These are phyloP conservation scores for Phataginus tricuspis DNA, from an alignment of 2,797 vertebrate genomes.

Conservation along the genomic window DNA sequence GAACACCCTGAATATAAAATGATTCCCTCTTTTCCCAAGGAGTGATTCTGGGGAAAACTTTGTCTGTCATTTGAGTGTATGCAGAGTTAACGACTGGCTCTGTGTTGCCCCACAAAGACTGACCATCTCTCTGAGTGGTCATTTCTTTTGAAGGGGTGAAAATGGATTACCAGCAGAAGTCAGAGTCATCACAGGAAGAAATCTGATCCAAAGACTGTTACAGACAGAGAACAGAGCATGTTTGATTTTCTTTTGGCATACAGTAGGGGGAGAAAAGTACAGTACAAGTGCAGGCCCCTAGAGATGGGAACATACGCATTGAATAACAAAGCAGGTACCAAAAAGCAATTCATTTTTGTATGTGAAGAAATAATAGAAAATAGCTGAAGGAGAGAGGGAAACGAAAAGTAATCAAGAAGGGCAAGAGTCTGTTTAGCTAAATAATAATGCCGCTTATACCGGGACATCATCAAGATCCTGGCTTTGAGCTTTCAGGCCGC, in stretches of 20 bases:
- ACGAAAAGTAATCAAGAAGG: background rate
- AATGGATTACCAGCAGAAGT: background rate
- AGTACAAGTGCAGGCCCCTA: background rate
- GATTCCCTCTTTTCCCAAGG: background rate
- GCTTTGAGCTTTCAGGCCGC: background rate
- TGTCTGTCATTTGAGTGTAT: background rate
- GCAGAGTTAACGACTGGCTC: background rate
- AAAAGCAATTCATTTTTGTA: background rate
- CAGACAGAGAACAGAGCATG: background rate
- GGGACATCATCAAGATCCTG: background rate
- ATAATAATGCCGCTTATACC: background rate
- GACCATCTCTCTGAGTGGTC: background rate
- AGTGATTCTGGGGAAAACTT: background rate
- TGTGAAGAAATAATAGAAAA: background rate
- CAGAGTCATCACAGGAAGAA: background rate
- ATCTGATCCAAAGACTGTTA: background rate
- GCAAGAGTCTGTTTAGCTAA: background rate
- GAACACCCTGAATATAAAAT: background rate
- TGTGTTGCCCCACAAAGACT: background rate
- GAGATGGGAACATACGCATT: background rate
- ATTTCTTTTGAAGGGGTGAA: background rate
- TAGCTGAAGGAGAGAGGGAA: background rate
- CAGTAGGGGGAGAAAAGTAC: background rate
- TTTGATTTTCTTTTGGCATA: background rate
- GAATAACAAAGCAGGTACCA: slow-evolving; percentile 11